A percentile compares a stretch with the other conserved stretches of the same genome.
phyloP scores from a whole-genome alignment of 2,797 vertebrate genomes.

The Phalloptychus januarius region DNA sequence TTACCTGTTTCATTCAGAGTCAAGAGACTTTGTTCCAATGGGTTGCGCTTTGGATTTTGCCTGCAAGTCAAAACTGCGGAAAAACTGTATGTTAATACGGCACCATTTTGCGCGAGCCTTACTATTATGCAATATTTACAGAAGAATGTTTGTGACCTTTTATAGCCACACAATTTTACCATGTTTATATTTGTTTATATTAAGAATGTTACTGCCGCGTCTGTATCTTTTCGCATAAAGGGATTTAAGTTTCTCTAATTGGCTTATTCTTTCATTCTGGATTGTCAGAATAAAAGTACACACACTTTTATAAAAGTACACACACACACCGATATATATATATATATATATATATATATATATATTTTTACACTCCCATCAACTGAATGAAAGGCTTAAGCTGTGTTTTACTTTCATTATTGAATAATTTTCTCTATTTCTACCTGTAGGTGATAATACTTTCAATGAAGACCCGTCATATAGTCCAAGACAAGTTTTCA shows the following conservation, averaged over 20 bases:
- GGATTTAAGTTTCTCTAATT: background rate
- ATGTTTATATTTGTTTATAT: background rate
- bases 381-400: background rate
- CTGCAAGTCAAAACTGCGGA: conserved; percentile 35
- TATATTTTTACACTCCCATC: too few species aligned
- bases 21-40: background rate
- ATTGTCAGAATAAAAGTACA: too few species aligned
- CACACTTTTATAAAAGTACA: too few species aligned
- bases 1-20: background rate
- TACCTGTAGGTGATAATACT: background rate
- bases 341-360: too few species aligned
- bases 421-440: background rate
- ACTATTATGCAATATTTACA: background rate
- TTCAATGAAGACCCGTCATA: background rate
- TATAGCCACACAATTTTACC: background rate
- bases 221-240: background rate
- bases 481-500: background rate
- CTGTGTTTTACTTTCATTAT: background rate
- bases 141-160: background rate
- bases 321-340: too few species aligned
- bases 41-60: background rate
- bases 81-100: accelerated
- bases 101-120: conserved; percentile 51
- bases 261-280: background rate
- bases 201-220: background rate